Percentiles rank a stretch among this genome's conserved stretches.
These are phyloP conservation scores for Cochlearius cochlearius DNA, from an alignment of 2,113 vertebrate species.

Conservation along the genomic window DNA sequence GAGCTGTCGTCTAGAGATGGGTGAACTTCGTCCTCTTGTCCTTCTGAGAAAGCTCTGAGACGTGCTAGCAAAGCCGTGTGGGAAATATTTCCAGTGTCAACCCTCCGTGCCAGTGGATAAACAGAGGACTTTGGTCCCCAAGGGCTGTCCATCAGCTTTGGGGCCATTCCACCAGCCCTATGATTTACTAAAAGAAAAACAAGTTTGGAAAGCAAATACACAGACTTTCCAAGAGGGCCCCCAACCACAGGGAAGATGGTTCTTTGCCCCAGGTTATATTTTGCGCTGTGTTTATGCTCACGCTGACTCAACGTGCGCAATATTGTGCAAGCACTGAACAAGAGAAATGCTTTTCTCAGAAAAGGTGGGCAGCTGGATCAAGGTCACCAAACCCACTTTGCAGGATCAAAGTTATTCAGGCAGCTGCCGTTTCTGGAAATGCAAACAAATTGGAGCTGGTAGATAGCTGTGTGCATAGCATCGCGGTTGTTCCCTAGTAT, in stretches of 20 bases:
- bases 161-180: neutral
- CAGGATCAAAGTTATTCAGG: neutral
- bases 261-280: neutral
- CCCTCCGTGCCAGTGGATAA: neutral
- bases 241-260: neutral
- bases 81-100: neutral
- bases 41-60: neutral
- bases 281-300: neutral
- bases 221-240: neutral
- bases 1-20: neutral
- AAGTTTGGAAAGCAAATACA: neutral
- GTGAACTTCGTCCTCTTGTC: neutral
- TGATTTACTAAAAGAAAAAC: neutral
- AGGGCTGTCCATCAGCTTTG: neutral
- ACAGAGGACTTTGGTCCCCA: neutral
- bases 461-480: rapidly evolving
- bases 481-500: neutral
- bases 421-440: neutral
- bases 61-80: neutral
- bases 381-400: neutral
- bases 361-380: neutral
- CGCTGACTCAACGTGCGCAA: rapidly evolving
- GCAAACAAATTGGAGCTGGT: rapidly evolving
- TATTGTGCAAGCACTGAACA: neutral
- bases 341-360: neutral